These are phyloP conservation scores for Syngnathoides biaculeatus DNA, from an alignment of 2,113 vertebrate species.

Conservation along the genomic window DNA sequence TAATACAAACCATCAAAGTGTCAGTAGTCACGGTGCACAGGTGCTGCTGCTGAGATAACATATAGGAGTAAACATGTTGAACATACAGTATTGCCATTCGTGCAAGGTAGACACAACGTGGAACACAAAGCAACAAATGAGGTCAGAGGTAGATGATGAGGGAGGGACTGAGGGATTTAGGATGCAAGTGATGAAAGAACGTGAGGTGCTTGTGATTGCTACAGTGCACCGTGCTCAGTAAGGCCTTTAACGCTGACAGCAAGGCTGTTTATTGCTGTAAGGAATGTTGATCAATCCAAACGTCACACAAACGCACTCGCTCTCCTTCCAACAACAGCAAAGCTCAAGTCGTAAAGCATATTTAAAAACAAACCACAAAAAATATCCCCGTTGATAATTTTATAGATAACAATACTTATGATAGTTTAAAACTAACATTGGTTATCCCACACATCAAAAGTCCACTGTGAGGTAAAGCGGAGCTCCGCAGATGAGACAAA, in stretches of 20 bases:
- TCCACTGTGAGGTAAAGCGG: background rate
- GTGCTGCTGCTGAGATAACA: constrained; percentile 33
- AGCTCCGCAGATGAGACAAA: background rate
- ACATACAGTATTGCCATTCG: constrained; percentile 43
- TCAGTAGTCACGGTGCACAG: constrained; percentile 35
- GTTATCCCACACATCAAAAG: background rate
- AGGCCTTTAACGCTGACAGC: constrained; percentile 27
- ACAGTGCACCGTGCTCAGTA: constrained; percentile 34
- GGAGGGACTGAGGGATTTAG: constrained; percentile 50
- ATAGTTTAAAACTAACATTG: background rate
- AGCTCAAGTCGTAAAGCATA: background rate
- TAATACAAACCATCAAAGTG: background rate
- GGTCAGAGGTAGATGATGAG: constrained; percentile 59
- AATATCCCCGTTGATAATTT: background rate
- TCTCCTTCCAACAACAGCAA: too few species aligned
- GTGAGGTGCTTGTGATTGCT: constrained; percentile 52
- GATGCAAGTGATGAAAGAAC: constrained; percentile 42
- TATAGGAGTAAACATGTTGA: constrained; percentile 34
- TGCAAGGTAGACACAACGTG: constrained; percentile 34
- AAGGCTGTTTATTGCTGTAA: constrained; percentile 33
- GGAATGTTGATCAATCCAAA: constrained; percentile 14
- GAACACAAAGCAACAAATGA: constrained; percentile 58
- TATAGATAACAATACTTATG: background rate
- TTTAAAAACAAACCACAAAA: background rate
- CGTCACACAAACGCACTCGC: background rate